Percentiles rank a stretch among this genome's conserved stretches.
phyloP scores from a whole-genome alignment of 2,113 vertebrate genomes.

The Edolisoma coerulescens region DNA sequence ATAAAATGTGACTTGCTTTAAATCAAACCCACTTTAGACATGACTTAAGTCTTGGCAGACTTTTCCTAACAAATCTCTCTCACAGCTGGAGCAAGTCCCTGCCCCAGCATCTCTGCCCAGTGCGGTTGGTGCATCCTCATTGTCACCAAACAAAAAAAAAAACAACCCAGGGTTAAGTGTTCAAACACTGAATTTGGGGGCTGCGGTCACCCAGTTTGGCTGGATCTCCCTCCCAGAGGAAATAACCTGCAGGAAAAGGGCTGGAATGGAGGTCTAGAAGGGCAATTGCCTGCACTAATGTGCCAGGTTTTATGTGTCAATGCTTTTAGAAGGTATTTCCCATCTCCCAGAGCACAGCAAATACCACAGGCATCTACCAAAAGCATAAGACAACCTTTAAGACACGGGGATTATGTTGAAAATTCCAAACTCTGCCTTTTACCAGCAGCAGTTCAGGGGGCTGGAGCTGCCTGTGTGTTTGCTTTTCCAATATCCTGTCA shows the following conservation, averaged over 20 bases:
- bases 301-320: background rate
- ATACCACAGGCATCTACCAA: background rate
- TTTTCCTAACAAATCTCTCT: background rate
- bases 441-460: background rate
- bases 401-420: background rate
- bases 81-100: background rate
- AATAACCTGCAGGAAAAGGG: background rate
- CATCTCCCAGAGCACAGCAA: background rate
- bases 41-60: background rate
- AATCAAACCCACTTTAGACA: background rate
- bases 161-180: background rate
- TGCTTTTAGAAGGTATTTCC: background rate
- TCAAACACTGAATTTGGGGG: too few species aligned
- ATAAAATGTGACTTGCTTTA: background rate
- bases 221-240: background rate
- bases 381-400: background rate
- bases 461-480: background rate
- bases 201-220: background rate
- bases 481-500: background rate
- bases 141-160: background rate
- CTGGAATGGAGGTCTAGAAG: background rate
- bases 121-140: fast-evolving
- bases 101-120: background rate
- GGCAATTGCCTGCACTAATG: fast-evolving
- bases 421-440: background rate